Conservation (phyloP, 2,888 invertebrate genomes). For the Drosophila meridionalis region DNA sequence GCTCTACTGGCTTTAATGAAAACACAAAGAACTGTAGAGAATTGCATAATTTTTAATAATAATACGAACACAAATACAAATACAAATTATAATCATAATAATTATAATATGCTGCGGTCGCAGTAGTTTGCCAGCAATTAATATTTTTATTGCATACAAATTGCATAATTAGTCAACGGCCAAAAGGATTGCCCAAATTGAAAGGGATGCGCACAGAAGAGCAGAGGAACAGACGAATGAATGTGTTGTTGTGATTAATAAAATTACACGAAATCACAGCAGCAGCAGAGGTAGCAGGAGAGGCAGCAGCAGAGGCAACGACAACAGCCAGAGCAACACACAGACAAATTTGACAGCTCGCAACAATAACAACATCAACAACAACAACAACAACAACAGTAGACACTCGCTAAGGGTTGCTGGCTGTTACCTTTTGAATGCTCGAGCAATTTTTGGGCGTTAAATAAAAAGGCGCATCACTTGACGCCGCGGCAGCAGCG, state of each 20-base stretch:
- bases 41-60: slow-evolving; percentile 38
- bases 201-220: slow-evolving; percentile 39
- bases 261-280: slow-evolving; percentile 73
- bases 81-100: slow-evolving; percentile 2
- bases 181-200: slow-evolving; percentile 23
- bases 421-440: slow-evolving; percentile 55
- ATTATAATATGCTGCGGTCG: slow-evolving; percentile 28
- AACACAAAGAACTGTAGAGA: slow-evolving; percentile 29
- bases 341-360: slow-evolving; percentile 71
- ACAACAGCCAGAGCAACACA: slow-evolving; percentile 27
- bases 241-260: slow-evolving; percentile 81
- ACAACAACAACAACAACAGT: slow-evolving; percentile 24
- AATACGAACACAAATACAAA: slow-evolving; percentile 10
- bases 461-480: slow-evolving; percentile 76
- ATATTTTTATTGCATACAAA: slow-evolving; percentile 80
- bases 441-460: slow-evolving; percentile 53
- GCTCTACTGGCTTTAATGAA: slow-evolving; percentile 56
- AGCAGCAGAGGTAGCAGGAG: slow-evolving; percentile 23
- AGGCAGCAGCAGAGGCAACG: slow-evolving; percentile 10
- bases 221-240: slow-evolving; percentile 40
- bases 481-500: slow-evolving; percentile 62
- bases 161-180: slow-evolving; percentile 80
- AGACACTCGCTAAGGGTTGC: slow-evolving; percentile 57
- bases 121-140: slow-evolving; percentile 60
- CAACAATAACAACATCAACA: slow-evolving; percentile 65